A percentile compares a stretch with the other conserved stretches of the same genome.
phyloP scores from a whole-genome alignment of 2,888 invertebrate species.

The Teinopalpus imperialis region DNA sequence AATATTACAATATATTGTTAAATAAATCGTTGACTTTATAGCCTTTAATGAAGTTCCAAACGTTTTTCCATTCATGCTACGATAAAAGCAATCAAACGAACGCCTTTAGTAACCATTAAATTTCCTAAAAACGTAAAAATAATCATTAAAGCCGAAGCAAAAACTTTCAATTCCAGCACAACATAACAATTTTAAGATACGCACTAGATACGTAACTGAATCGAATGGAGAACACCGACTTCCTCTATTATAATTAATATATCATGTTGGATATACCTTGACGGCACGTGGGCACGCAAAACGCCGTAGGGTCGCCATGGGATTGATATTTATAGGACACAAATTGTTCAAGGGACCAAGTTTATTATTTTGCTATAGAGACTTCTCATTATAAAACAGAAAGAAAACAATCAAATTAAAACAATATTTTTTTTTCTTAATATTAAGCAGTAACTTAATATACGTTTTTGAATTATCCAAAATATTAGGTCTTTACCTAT shows the following conservation, averaged over 20 bases:
- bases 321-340: background rate
- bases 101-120: constrained; percentile 6
- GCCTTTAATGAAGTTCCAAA: constrained; percentile 13
- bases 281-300: background rate
- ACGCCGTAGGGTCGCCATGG: background rate
- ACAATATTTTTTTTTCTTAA: too few species aligned
- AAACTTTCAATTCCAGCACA: constrained; percentile 15
- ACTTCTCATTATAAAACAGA: too few species aligned
- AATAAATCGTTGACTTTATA: constrained; percentile 15
- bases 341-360: too few species aligned
- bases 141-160: constrained; percentile 6
- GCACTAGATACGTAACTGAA: background rate
- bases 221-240: constrained; percentile 10
- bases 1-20: constrained; percentile 1
- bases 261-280: background rate
- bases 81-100: constrained; percentile 19
- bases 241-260: constrained; percentile 11
- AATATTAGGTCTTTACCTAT: too few species aligned
- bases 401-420: too few species aligned
- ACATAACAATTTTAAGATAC: constrained; percentile 8
- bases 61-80: constrained; percentile 9
- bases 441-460: too few species aligned
- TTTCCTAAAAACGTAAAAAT: constrained; percentile 9
- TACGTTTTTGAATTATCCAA: too few species aligned
- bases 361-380: too few species aligned